Evolutionary conservation across 1,140 invertebrate species (phyloP).

Genomic region (Harlomillsia oculata): DNA sequence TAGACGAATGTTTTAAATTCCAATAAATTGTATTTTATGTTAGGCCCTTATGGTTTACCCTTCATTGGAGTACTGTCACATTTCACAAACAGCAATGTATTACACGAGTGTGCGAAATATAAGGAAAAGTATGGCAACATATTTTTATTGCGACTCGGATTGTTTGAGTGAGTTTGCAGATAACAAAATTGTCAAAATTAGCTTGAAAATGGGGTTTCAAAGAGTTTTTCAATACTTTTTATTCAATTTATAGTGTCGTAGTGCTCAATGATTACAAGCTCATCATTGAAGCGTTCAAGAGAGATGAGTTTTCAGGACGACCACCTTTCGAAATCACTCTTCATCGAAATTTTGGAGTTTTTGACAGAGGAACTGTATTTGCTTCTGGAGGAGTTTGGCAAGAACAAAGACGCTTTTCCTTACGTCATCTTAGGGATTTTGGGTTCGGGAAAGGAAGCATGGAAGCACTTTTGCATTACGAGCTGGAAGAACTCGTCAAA

Average conservation of each 20-base stretch:
- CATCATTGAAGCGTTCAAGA: conserved; percentile 69
- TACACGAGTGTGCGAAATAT: conserved; percentile 6
- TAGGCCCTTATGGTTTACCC: conserved; percentile 16
- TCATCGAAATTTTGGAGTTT: no score
- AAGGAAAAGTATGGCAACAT: conserved; percentile 18
- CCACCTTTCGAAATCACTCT: conserved; percentile 53
- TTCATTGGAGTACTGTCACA: conserved; percentile 1
- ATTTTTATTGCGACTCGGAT: conserved; percentile 6
- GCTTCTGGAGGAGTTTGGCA: no score
- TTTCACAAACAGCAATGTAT: neutral
- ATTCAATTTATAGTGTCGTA: conserved; percentile 50
- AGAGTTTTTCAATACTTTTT: no score
- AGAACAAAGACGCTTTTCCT: conserved; percentile 41
- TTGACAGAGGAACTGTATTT: no score
- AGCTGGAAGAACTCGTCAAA: conserved; percentile 14
- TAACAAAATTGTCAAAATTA: no score
- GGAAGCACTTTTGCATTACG: conserved; percentile 6
- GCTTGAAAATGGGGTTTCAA: neutral
- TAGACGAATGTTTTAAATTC: no score
- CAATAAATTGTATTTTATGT: neutral
- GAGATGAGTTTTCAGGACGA: conserved; percentile 71
- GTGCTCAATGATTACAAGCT: conserved; percentile 71
- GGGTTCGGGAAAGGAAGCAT: conserved; percentile 35
- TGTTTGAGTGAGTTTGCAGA: conserved; percentile 9
- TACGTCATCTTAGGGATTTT: conserved; percentile 40